A percentile compares a stretch with the other conserved stretches of the same genome.
These are phyloP conservation scores for Himalopsyche japonica DNA, from an alignment of 2,888 invertebrate genomes.

Conservation along the genomic window DNA sequence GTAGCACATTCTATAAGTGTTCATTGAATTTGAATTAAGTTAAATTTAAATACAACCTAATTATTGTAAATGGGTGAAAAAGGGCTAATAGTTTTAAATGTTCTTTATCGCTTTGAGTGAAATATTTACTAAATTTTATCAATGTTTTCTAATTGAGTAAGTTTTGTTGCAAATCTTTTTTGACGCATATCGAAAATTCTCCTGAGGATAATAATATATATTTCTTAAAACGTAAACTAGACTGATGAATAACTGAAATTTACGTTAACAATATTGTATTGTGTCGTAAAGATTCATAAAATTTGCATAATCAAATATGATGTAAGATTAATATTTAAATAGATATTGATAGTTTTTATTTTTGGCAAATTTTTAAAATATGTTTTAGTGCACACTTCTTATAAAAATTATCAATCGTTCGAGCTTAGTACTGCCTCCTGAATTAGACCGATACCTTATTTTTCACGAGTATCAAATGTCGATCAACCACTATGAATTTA, in stretches of 20 bases:
- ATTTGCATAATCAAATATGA: not conserved
- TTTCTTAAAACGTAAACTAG: not conserved
- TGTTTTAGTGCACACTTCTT: not conserved
- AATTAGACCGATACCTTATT: no score
- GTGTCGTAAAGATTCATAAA: not conserved
- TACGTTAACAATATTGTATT: not conserved
- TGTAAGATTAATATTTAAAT: not conserved
- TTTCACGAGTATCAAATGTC: no score
- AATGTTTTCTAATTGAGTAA: not conserved
- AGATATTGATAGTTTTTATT: not conserved
- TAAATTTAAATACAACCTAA: not conserved
- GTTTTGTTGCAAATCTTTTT: not conserved
- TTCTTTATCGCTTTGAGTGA: not conserved
- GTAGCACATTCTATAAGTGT: not conserved
- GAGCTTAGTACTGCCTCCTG: not conserved
- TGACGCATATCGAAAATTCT: not conserved
- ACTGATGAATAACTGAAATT: not conserved
- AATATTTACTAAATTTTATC: not conserved
- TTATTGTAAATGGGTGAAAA: not conserved
- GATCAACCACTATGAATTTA: no score
- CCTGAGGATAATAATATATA: not conserved
- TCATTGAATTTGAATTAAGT: not conserved
- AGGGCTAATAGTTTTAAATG: not conserved
- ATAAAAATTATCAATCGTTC: not conserved
- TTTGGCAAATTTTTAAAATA: not conserved